These are phyloP conservation scores for Aepyceros melampus DNA, from an alignment of 2,113 vertebrate genomes.

Conservation along the genomic window DNA sequence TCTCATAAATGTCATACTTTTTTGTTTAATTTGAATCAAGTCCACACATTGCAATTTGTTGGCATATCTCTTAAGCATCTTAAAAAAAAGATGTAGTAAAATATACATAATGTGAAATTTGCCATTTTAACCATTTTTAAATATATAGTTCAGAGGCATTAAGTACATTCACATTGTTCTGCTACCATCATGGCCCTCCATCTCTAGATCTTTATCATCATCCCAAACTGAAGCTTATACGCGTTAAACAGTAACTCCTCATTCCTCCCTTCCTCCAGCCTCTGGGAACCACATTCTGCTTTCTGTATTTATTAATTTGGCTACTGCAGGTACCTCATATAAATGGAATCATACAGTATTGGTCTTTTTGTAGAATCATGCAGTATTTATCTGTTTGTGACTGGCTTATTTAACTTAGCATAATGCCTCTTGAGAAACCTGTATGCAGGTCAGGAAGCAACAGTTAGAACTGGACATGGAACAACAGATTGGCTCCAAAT, in stretches of 20 bases:
- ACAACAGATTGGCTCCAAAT: no score
- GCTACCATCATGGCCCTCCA: background rate
- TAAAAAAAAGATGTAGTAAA: background rate
- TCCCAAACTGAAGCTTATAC: background rate
- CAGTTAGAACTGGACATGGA: no score
- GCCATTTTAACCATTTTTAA: background rate
- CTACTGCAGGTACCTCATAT: background rate
- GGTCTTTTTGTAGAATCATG: background rate
- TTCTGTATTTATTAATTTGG: background rate
- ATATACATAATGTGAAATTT: background rate
- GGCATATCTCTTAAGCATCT: background rate
- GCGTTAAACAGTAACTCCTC: background rate
- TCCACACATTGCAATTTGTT: background rate
- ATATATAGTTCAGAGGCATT: background rate
- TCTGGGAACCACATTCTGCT: background rate
- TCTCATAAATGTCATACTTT: background rate
- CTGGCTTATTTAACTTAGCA: background rate
- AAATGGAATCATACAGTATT: background rate
- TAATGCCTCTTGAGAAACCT: no score
- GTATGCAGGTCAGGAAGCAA: no score
- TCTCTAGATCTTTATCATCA: background rate
- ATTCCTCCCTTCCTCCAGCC: background rate
- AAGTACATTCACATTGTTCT: background rate
- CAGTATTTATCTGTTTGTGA: background rate
- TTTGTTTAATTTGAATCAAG: conserved; percentile 5